Conservation (phyloP, 2,797 vertebrate species). For the Chromis chromis region DNA sequence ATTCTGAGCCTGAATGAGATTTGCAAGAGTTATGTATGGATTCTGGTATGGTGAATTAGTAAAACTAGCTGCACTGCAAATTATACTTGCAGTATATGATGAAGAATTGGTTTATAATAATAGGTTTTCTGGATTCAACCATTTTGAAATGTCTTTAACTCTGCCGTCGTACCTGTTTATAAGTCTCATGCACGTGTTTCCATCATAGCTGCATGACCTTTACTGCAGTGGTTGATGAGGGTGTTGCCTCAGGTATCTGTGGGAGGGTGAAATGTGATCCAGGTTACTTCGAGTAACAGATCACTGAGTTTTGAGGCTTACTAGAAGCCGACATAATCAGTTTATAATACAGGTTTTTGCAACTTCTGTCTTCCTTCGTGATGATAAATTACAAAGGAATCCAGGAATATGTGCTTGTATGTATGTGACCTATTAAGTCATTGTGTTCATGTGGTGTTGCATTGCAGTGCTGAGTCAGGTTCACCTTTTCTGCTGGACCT, state of each 20-base stretch:
- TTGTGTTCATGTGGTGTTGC: too few species aligned
- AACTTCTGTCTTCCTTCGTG: too few species aligned
- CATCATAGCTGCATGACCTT: neutral
- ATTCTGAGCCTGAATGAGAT: neutral
- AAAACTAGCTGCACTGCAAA: too few species aligned
- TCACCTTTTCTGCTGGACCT: neutral
- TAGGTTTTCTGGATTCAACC: neutral
- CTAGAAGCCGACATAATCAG: neutral
- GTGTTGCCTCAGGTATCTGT: neutral
- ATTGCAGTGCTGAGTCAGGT: neutral
- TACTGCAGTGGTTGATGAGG: neutral
- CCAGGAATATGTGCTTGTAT: neutral
- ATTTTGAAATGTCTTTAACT: neutral
- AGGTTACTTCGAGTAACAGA: neutral
- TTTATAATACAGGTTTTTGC: too few species aligned
- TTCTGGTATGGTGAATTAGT: neutral
- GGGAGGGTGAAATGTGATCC: neutral
- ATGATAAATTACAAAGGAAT: neutral
- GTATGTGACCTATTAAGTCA: neutral
- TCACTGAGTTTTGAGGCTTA: neutral
- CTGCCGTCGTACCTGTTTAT: too few species aligned
- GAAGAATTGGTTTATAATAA: too few species aligned
- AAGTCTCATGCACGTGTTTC: too few species aligned
- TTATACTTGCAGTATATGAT: too few species aligned
- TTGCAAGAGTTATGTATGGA: neutral